A percentile compares a stretch with the other conserved stretches of the same genome.
Conservation (phyloP, 2,888 invertebrate genomes). For the Liopterus haemorrhoidalis region DNA sequence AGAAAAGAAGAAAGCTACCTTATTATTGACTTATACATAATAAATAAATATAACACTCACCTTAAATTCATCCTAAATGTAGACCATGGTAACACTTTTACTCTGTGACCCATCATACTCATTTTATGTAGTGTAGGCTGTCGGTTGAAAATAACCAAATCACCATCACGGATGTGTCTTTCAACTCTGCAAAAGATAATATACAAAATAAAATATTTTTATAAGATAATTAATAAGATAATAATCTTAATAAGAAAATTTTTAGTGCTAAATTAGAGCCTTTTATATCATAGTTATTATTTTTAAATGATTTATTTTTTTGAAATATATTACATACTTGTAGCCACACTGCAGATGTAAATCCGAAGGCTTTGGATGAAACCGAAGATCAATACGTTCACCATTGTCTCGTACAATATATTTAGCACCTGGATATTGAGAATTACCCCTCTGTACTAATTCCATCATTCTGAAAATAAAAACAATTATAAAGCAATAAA, state of each 20-base stretch:
- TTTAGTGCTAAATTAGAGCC: slow-evolving; percentile 3
- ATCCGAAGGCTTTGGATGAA: slow-evolving; percentile 96
- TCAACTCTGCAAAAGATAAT: slow-evolving; percentile 61
- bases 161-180: slow-evolving; percentile 94
- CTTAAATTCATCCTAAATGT: slow-evolving; percentile 98
- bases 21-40: slow-evolving; percentile 16
- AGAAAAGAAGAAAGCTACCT: background rate
- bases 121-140: slow-evolving; percentile 99
- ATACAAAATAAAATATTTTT: slow-evolving; percentile 1
- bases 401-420: slow-evolving; percentile 99
- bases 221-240: slow-evolving; percentile 7
- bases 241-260: slow-evolving; percentile 14
- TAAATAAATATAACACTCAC: slow-evolving; percentile 34
- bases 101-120: slow-evolving; percentile 99
- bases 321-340: slow-evolving; percentile 46
- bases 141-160: slow-evolving; percentile 97
- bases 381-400: slow-evolving; percentile 94
- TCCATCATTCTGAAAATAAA: slow-evolving; percentile 62
- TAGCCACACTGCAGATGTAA: slow-evolving; percentile 94
- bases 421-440: slow-evolving; percentile 98
- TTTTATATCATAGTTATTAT: background rate
- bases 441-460: slow-evolving; percentile 91
- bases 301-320: background rate
- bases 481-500: background rate
- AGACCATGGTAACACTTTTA: slow-evolving; percentile 97